Evolutionary conservation across 1,140 invertebrate species (phyloP), one percentile per base, ranked within the genome.

Genomic region (Sesamia nonagrioides): DNA sequence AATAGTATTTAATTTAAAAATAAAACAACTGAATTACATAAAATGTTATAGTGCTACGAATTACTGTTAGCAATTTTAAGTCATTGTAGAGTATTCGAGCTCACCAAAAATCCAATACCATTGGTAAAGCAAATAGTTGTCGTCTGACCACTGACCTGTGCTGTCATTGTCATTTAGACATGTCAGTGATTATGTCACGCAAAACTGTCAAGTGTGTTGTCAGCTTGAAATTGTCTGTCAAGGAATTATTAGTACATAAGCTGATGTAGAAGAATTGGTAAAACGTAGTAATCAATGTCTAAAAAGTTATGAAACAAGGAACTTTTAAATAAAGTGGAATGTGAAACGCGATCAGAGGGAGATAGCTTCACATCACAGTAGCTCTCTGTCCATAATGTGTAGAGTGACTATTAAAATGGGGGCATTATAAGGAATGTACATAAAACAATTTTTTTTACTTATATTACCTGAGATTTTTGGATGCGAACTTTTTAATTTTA

Each of bases 21-120:
- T 37, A 52, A 71, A 71, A 15, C 15, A n/a, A 35, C 33, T n/a
- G 33, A 56, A 40, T 73, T 40, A 42, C 35, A 56, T 17, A 56
- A 56, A 56, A 37, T 42, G 6, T 56, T 73, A 27, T 33, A 33
- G 69, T 73, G 58, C 35, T 73, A 56, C 52, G 52, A 21, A 42
- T 40, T 42, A 50, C 27, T 52, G 37, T 33, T 52, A 69, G n/a
- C 27, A 73, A 73, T 58, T 58, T 73, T 73, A 33, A 56, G 52
- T 73, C 69, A 73, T 73, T 73, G 56, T 52, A 56, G 58, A 17
- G 35, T 73, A n/a, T 73, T 13, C 15, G 18, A 56, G 52, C 69
- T 73, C 68, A 71, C 68, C 50, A 71, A 54, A 68, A 69, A 50
- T 35, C 68, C 54, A 15, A 71, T 54, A 71, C 33, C 68, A 71